phyloP scores from a whole-genome alignment of 2,797 vertebrate species.

The Oryzias dopingdopingensis region DNA sequence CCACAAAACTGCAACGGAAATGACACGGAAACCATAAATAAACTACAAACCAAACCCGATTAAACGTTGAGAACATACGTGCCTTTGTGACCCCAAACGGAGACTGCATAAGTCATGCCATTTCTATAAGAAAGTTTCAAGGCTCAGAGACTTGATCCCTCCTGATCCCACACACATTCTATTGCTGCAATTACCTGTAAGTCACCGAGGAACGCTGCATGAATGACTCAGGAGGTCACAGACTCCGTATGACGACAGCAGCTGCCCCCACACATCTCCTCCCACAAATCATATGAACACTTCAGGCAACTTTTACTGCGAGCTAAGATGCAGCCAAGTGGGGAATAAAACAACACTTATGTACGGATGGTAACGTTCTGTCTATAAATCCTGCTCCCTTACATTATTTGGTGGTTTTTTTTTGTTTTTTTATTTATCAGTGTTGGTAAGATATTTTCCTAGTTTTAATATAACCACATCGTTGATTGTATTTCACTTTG shows the following conservation, averaged over 20 bases:
- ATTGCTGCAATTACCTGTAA: constrained; percentile 11
- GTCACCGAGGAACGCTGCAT: not conserved
- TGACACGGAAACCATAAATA: constrained; percentile 40
- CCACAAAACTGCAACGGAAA: not conserved
- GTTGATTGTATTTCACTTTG: too few species aligned
- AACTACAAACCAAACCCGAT: constrained; percentile 48
- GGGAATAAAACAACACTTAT: not conserved
- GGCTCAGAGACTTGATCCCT: constrained; percentile 55
- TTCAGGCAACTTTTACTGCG: constrained; percentile 9
- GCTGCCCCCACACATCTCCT: constrained; percentile 20
- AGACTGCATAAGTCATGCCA: constrained; percentile 48
- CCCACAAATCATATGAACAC: constrained; percentile 12
- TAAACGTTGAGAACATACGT: constrained; percentile 54
- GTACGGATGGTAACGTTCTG: constrained; percentile 12
- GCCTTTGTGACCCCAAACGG: constrained; percentile 52
- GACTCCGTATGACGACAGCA: constrained; percentile 6
- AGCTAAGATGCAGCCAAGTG: not conserved
- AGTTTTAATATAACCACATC: too few species aligned
- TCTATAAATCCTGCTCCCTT: not conserved
- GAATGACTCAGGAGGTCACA: constrained; percentile 14
- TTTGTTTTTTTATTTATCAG: too few species aligned
- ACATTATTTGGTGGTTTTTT: too few species aligned
- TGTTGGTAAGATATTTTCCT: too few species aligned
- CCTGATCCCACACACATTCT: not conserved
- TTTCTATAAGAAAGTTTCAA: constrained; percentile 83